Evolutionary conservation across 30 jellyfish, hydroid and myxozoan species (phyloP).

Genomic region (Nemopilema nomurai): DNA sequence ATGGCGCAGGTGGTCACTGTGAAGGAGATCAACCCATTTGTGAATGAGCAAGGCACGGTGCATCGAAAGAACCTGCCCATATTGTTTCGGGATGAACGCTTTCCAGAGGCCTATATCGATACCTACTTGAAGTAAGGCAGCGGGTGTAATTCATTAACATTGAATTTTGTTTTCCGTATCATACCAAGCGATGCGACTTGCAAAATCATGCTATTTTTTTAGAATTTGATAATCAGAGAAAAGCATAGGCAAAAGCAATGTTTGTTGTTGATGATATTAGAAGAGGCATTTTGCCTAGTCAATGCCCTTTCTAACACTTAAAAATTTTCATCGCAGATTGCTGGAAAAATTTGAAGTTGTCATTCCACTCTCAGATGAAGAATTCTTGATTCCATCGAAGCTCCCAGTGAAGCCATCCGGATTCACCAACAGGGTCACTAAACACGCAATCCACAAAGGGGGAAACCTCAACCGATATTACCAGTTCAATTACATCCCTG

Average conservation of each 20-base stretch:
- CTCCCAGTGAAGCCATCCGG: slow-evolving; percentile 63
- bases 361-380: slow-evolving; percentile 65
- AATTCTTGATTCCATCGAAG: slow-evolving; percentile 77
- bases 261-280: too few relatives aligned
- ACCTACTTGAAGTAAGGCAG: slow-evolving; percentile 78
- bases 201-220: too few relatives aligned
- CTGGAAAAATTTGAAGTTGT: slow-evolving; percentile 83
- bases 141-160: not conserved
- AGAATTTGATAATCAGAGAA: too few relatives aligned
- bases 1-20: slow-evolving; percentile 94
- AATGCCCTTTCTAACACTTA: too few relatives aligned
- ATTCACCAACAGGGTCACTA: slow-evolving; percentile 11
- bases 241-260: too few relatives aligned
- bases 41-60: slow-evolving; percentile 64
- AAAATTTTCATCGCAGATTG: slow-evolving; percentile 35
- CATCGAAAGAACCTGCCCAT: slow-evolving; percentile 49
- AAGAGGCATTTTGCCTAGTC: too few relatives aligned
- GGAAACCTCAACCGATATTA: slow-evolving; percentile 65
- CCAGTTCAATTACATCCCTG: slow-evolving; percentile 85
- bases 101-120: slow-evolving; percentile 71
- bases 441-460: not conserved
- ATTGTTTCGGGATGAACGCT: slow-evolving; percentile 65
- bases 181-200: too few relatives aligned
- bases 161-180: not conserved
- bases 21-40: slow-evolving; percentile 73